Base-by-base conservation (phyloP, 2,113 vertebrate genomes). In the Misgurnus mizolepis region DNA sequence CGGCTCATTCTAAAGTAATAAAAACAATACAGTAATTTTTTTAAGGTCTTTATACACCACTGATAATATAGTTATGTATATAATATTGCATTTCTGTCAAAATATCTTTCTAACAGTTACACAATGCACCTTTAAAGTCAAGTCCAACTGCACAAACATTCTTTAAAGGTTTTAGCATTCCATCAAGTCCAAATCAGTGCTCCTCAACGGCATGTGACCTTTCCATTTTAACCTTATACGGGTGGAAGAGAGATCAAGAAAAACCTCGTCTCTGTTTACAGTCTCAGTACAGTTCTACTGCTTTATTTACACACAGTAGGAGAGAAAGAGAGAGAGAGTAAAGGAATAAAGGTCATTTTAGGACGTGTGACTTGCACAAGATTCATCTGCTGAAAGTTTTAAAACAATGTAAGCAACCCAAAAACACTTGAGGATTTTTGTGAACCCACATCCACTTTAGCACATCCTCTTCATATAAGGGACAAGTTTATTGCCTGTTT, bases 201-300 rank as follows among this genome's bases (percentile, higher is more conserved):
- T 81, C 49, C 39, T 15, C 47, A 67, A 34, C 67, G 61, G 40
- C 61, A 53, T 73, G 61, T 67, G 65, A 79, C 80, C 74, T 81
- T 68, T 50, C 41, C 17, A 68, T 60, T 18, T 47, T 17, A 45
- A 60, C 82, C 75, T 78, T 84, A 78, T 84, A 78, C 61, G 64
- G 83, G 50, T 43, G 65, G 74, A 74, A 58, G 70, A 55, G 15
- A 61, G 73, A 15, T 74, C 43, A 27, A 53, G 34, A 34, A 50
- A 47, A 9, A 18, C 69, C 45, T 40, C 34, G 2, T 8, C 2
- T 56, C 34, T 84, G 73, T 81, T 76, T 76, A 66, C 3, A 18
- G 67, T n/a, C 6, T 80, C 55, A 55, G 45, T 50, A 47, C 45
- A 58, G 67, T 39, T 43, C 53, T 47, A 41, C 18, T 72, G 56